phyloP scores from a whole-genome alignment of 2,888 invertebrate genomes.

The Branchinecta sandiegonensis region DNA sequence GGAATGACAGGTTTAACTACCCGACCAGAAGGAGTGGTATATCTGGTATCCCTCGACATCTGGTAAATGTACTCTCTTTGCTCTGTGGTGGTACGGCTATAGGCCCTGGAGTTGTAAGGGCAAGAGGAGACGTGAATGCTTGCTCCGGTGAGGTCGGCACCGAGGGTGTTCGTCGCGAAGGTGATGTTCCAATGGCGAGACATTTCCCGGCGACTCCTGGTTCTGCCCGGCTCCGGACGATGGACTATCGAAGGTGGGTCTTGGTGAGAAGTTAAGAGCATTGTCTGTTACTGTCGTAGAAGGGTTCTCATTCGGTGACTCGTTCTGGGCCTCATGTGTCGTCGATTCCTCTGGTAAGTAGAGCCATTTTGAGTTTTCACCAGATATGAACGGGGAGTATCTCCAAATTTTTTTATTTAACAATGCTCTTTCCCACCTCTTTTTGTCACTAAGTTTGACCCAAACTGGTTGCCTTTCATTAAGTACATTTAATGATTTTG shows the following conservation, averaged over 20 bases:
- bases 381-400: not conserved
- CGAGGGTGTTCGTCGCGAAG: not conserved
- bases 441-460: not conserved
- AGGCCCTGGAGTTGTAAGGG: not conserved
- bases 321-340: slow-evolving; percentile 4
- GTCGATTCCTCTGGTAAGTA: not conserved
- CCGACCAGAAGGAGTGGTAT: not conserved
- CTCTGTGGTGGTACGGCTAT: too few species aligned
- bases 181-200: not conserved
- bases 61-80: not conserved
- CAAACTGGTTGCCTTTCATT: too few species aligned
- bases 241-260: not conserved
- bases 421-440: not conserved
- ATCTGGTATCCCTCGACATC: not conserved
- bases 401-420: not conserved
- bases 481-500: too few species aligned
- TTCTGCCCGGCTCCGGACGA: not conserved
- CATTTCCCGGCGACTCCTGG: not conserved
- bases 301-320: not conserved
- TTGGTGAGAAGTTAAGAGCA: not conserved
- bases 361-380: slow-evolving; percentile 7
- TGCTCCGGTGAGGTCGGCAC: not conserved
- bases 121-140: not conserved
- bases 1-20: too few species aligned
- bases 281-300: not conserved